phyloP scores from a whole-genome alignment of 1,140 invertebrate species.

The Mizuhopecten yessoensis region DNA sequence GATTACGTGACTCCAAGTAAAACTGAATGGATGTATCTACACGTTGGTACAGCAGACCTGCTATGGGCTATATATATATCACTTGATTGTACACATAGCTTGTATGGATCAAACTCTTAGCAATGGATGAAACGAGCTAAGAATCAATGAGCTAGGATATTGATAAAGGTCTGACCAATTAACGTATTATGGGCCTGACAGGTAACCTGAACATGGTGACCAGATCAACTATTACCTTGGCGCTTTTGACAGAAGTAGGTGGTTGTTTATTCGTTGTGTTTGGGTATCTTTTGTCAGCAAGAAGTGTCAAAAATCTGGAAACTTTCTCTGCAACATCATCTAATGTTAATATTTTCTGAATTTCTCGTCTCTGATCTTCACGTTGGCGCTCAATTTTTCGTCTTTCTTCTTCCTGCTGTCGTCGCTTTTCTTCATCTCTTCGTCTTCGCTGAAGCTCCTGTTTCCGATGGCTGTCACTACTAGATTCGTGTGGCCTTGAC shows the following conservation, averaged over 20 bases:
- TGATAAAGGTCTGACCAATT: no score
- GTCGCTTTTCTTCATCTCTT: constrained; percentile 48
- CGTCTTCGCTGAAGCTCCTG: background rate
- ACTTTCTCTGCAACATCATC: constrained; percentile 70
- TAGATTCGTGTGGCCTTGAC: background rate
- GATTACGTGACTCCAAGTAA: no score
- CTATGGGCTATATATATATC: no score
- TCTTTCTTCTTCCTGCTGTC: constrained; percentile 55
- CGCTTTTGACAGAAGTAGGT: background rate
- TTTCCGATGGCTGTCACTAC: background rate
- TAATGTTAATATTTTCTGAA: constrained; percentile 67
- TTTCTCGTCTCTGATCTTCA: constrained; percentile 56
- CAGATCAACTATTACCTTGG: background rate
- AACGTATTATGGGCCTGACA: no score
- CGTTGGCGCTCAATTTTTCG: constrained; percentile 11
- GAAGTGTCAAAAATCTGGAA: constrained; percentile 57
- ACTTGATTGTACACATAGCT: no score
- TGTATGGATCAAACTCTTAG: no score
- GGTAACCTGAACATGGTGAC: no score
- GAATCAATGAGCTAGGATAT: no score
- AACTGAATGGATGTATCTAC: no score
- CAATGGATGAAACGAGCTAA: no score
- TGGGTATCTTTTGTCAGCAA: constrained; percentile 2
- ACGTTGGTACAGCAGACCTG: no score
- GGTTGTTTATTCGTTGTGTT: background rate